Evolutionary conservation across 1,140 invertebrate genomes (phyloP).

Genomic region (Hycleus phaleratus): DNA sequence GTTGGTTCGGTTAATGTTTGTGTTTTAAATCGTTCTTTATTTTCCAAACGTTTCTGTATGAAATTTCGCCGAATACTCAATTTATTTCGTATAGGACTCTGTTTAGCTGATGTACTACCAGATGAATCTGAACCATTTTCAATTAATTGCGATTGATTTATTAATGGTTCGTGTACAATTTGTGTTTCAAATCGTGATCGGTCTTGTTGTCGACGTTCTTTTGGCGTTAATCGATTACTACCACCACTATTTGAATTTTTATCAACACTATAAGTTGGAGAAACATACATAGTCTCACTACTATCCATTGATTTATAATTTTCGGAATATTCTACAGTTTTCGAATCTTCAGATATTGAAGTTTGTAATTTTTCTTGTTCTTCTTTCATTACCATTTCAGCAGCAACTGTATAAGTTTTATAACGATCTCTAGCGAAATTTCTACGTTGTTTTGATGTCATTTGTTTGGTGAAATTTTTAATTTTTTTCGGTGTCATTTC

Average conservation of each 20-base stretch:
- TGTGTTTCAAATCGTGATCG: slow-evolving; percentile 62
- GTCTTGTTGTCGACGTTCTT: slow-evolving; percentile 59
- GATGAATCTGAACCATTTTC: not conserved
- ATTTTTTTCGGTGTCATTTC: slow-evolving; percentile 64
- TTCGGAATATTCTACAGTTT: slow-evolving; percentile 25
- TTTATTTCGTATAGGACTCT: slow-evolving; percentile 26
- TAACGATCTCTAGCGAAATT: slow-evolving; percentile 65
- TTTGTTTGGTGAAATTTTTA: slow-evolving; percentile 40
- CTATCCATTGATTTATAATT: slow-evolving; percentile 2
- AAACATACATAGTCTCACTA: not conserved
- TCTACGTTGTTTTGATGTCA: slow-evolving; percentile 69
- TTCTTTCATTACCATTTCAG: slow-evolving; percentile 43
- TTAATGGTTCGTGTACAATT: slow-evolving; percentile 44
- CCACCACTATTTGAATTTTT: not conserved
- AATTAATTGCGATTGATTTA: slow-evolving; percentile 14
- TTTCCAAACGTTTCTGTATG: slow-evolving; percentile 49
- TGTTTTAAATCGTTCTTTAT: slow-evolving; percentile 57
- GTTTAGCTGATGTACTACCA: not conserved
- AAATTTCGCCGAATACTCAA: slow-evolving; percentile 41
- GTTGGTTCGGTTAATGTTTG: slow-evolving; percentile 50
- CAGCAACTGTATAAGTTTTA: slow-evolving; percentile 68
- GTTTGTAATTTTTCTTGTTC: slow-evolving; percentile 38
- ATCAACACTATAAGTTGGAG: no score
- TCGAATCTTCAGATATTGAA: slow-evolving; percentile 40
- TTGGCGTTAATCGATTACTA: slow-evolving; percentile 49